Base-by-base conservation (phyloP, 2,888 invertebrate genomes). In the Marronus borbonicus region DNA sequence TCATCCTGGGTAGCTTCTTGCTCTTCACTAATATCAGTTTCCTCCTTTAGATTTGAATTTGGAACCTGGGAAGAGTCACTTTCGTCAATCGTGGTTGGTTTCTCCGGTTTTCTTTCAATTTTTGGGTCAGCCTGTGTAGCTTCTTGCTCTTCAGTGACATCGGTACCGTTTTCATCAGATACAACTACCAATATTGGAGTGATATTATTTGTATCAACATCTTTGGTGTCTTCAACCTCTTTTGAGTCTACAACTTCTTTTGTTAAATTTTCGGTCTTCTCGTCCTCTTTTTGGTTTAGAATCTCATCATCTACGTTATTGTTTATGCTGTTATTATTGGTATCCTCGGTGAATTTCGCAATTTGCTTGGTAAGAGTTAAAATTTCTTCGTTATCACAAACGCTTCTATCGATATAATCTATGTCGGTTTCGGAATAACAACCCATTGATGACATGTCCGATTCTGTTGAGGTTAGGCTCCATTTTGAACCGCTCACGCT, bases 381-480 rank as follows among this genome's bases (percentile, higher is more conserved):
- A 39, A 77, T 70, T 50, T 77, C 69, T 28, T 70, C 50, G 31
- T 44, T 60, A 64, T 77, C 64, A 31, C 20, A 55, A n/a, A 5
- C 28, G 12, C 50, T 60, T 7, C 49, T 64, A 39, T 76, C 28
- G 55, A 76, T 70, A 3, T 76, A 62, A 50, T 75, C 70, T n/a
- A 74, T 76, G 20, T 78, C 78, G 39, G 76, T 80, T 62, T 82
- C 81, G 2, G 81, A 81, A 55, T 81, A 81, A 68, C 70, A 77
- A 10, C 44, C 39, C 50, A 64, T 28, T 5, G 74, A 79, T 39
- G 83, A 82, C 74, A 80, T 72, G 55, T 83, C 82, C 0, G 83
- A 83, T 14, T 81, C 82, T 12, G 78, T 82, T 10, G 83, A 83
- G n/a, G 81, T 82, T n/a, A 83, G 77, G 80, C 83, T 83, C 83